Evolutionary conservation across 2,888 invertebrate genomes (phyloP).

Genomic region (Yponomeuta cagnagella): DNA sequence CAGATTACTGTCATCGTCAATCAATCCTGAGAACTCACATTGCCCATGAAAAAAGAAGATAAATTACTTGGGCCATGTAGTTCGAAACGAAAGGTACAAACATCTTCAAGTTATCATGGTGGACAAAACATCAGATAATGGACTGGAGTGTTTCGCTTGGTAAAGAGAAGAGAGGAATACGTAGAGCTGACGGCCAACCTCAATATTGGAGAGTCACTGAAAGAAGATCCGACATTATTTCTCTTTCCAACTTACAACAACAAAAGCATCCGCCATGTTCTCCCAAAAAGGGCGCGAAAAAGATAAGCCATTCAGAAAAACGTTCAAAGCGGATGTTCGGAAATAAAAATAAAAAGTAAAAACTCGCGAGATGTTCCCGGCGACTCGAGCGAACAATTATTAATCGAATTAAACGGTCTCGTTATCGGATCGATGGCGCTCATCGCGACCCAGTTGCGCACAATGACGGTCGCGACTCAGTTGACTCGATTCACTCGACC

Average conservation of each 20-base stretch:
- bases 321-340: neutral
- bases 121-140: too few relatives aligned
- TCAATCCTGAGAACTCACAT: too few relatives aligned
- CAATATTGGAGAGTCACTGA: too few relatives aligned
- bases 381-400: constrained; percentile 22
- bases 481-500: neutral
- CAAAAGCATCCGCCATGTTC: neutral
- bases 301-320: neutral
- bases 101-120: too few relatives aligned
- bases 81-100: too few relatives aligned
- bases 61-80: too few relatives aligned
- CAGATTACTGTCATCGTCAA: too few relatives aligned
- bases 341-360: constrained; percentile 4
- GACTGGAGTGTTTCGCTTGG: too few relatives aligned
- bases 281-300: constrained; percentile 3
- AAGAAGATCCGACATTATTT: neutral
- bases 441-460: constrained; percentile 45
- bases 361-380: neutral
- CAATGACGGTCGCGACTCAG: constrained; percentile 28
- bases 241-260: neutral
- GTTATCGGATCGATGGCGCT: constrained; percentile 29
- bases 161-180: too few relatives aligned
- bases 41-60: too few relatives aligned
- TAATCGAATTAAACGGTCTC: constrained; percentile 25
- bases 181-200: too few relatives aligned